These are phyloP conservation scores for Parnassius smintheus DNA, from an alignment of 2,888 invertebrate genomes.

Conservation along the genomic window DNA sequence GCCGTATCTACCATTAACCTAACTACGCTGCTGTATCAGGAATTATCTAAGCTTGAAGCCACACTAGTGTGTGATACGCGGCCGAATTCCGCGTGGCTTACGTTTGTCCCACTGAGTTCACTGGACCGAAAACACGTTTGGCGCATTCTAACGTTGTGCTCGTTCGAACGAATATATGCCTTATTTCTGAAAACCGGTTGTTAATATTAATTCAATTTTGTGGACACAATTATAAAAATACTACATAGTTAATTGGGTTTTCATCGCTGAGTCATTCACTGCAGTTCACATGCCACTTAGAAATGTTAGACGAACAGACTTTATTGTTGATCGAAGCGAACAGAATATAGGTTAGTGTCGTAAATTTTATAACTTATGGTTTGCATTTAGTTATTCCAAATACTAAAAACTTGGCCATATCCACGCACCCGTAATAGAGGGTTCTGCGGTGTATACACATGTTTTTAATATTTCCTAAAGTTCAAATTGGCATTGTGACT, in stretches of 20 bases:
- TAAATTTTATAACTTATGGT: no score
- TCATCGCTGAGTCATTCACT: slow-evolving; percentile 14
- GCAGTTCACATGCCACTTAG: no score
- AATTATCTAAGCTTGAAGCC: slow-evolving; percentile 41
- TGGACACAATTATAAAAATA: slow-evolving; percentile 18
- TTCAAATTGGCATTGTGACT: no score
- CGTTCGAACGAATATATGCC: slow-evolving; percentile 21
- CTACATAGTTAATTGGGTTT: background rate
- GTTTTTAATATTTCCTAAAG: no score
- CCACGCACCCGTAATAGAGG: no score
- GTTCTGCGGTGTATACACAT: no score
- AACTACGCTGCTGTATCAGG: slow-evolving; percentile 50
- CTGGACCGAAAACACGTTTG: slow-evolving; percentile 26
- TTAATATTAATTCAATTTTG: slow-evolving; percentile 17
- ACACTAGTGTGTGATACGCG: slow-evolving; percentile 23
- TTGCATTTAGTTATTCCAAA: no score
- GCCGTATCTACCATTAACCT: slow-evolving; percentile 47
- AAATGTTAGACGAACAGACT: no score
- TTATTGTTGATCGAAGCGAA: no score
- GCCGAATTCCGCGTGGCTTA: slow-evolving; percentile 22
- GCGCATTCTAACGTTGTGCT: slow-evolving; percentile 18
- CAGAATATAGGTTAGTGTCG: no score
- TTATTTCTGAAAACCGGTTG: slow-evolving; percentile 23
- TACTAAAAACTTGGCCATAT: no score
- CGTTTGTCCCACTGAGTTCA: slow-evolving; percentile 22